Percentiles rank a stretch among this genome's conserved stretches.
phyloP scores from a whole-genome alignment of 2,888 invertebrate genomes.

The Philereme transversata region DNA sequence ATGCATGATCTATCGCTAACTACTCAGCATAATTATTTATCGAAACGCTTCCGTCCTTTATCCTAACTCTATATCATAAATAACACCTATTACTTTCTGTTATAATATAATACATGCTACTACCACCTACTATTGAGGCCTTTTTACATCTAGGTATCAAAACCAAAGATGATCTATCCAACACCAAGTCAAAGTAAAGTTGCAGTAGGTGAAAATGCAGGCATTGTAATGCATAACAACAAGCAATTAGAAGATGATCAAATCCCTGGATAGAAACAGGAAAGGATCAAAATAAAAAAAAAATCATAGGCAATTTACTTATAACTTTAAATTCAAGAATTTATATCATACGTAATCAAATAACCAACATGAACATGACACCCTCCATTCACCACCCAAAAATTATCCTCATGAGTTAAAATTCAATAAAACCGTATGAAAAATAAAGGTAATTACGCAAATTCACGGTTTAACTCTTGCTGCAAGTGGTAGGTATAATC shows the following conservation, averaged over 20 bases:
- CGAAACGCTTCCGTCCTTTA: slow-evolving; percentile 1
- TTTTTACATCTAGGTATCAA: too few relatives aligned
- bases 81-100: too few relatives aligned
- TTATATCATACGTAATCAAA: slow-evolving; percentile 22
- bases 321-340: slow-evolving; percentile 17
- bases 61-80: not conserved
- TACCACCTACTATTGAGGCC: too few relatives aligned
- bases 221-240: not conserved
- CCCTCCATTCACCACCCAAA: slow-evolving; percentile 39
- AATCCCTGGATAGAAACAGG: slow-evolving; percentile 11
- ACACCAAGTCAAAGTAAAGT: too few relatives aligned
- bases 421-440: too few relatives aligned
- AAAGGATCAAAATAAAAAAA: slow-evolving; percentile 4
- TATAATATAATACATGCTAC: too few relatives aligned
- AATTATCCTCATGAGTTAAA: too few relatives aligned
- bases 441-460: too few relatives aligned
- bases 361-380: too few relatives aligned
- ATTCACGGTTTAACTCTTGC: not conserved
- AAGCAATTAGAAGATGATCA: slow-evolving; percentile 16
- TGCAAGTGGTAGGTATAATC: slow-evolving; percentile 36
- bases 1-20: slow-evolving; percentile 2
- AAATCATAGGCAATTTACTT: not conserved
- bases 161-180: too few relatives aligned
- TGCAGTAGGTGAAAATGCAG: too few relatives aligned
- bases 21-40: not conserved